A percentile compares a stretch with the other conserved stretches of the same genome.
Conservation (phyloP, 2,113 vertebrate species). For the Ifrita kowaldi region DNA sequence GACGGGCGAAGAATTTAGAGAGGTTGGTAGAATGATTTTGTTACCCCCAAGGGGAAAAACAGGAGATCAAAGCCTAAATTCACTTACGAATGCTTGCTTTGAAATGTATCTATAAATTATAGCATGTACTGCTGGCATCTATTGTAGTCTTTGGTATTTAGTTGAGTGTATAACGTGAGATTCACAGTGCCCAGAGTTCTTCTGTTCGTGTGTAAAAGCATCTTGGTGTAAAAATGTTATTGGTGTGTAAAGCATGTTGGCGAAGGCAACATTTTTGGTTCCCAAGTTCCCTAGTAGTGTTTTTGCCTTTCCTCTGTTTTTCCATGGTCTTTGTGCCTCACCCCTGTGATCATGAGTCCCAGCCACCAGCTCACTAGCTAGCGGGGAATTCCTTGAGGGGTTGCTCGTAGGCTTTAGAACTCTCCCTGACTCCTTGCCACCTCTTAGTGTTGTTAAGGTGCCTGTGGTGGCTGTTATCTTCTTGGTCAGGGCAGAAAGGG, state of each 20-base stretch:
- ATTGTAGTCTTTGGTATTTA: conserved; percentile 49
- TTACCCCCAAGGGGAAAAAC: conserved; percentile 56
- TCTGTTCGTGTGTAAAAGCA: background rate
- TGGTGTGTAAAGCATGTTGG: background rate
- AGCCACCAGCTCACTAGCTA: background rate
- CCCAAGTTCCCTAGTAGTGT: background rate
- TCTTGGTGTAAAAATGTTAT: background rate
- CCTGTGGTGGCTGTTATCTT: background rate
- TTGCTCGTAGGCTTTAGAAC: background rate
- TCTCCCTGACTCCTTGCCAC: background rate
- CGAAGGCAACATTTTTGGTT: background rate
- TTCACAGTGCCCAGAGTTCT: background rate
- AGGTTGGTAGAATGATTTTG: conserved; percentile 54
- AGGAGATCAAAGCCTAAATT: conserved; percentile 61
- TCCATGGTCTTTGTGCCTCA: background rate
- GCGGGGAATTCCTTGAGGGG: background rate
- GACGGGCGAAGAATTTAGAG: conserved; percentile 22
- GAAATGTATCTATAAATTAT: conserved; percentile 63
- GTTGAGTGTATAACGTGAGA: background rate
- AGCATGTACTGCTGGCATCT: conserved; percentile 47
- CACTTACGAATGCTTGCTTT: conserved; percentile 57
- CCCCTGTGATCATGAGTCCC: background rate
- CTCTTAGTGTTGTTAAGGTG: background rate
- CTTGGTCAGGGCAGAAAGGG: background rate
- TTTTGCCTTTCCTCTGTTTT: background rate